Evolutionary conservation across 2,797 vertebrate species (phyloP).

Genomic region (Thaleichthys pacificus): DNA sequence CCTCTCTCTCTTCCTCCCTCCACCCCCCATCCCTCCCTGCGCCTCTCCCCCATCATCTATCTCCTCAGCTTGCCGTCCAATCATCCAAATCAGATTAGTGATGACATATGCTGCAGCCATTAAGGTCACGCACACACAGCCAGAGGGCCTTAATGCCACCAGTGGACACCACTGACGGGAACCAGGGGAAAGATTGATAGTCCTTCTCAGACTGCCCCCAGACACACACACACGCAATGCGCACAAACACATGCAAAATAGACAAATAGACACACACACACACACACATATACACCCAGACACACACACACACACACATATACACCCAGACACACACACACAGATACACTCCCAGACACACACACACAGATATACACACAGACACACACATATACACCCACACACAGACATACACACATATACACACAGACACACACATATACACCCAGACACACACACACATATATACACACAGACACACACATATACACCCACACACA

Average conservation of each 20-base stretch:
- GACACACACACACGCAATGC: constrained; percentile 1
- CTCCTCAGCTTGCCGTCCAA: constrained; percentile 33
- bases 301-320: background rate
- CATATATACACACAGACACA: constrained; percentile 19
- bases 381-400: constrained; percentile 16
- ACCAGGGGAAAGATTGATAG: constrained; percentile 33
- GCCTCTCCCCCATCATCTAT: constrained; percentile 9
- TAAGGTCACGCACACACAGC: constrained; percentile 54
- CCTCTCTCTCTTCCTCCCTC: constrained; percentile 21
- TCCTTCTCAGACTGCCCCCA: constrained; percentile 10
- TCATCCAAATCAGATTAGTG: constrained; percentile 69
- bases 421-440: background rate
- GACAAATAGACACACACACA: constrained; percentile 20
- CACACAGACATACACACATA: constrained; percentile 18
- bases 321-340: background rate
- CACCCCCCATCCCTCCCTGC: background rate
- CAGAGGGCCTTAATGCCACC: constrained; percentile 38
- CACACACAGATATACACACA: constrained; percentile 19
- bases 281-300: constrained; percentile 9
- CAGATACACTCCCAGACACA: background rate
- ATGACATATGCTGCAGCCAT: constrained; percentile 70
- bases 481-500: constrained; percentile 22
- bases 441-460: background rate
- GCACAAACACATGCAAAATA: background rate
- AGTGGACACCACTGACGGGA: constrained; percentile 24